phyloP scores from a whole-genome alignment of 2,113 vertebrate species.

The Channa argus region DNA sequence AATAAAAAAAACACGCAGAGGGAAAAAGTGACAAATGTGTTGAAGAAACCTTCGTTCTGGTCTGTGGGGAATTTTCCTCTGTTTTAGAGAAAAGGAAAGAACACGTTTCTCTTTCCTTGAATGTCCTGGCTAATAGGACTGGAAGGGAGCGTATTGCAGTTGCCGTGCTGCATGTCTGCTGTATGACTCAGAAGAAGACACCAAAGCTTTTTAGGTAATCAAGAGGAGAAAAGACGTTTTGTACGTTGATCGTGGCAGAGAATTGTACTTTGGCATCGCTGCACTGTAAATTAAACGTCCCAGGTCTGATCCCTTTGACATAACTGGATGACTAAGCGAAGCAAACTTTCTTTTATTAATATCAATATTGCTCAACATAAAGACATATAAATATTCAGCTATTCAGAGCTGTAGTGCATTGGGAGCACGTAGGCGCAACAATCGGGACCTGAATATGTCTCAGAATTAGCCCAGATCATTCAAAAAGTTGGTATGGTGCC shows the following conservation, averaged over 20 bases:
- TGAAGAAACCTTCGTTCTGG: constrained; percentile 24
- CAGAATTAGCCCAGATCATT: no score
- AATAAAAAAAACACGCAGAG: not conserved
- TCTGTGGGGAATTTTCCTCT: constrained; percentile 18
- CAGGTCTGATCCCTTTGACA: constrained; percentile 8
- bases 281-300: constrained; percentile 11
- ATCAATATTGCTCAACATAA: not conserved
- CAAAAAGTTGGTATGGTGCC: no score
- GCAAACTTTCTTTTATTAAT: not conserved
- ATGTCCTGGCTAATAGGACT: constrained; percentile 29
- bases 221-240: constrained; percentile 28
- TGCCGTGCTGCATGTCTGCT: constrained; percentile 17
- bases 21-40: constrained; percentile 32
- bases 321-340: constrained; percentile 1
- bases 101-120: constrained; percentile 45
- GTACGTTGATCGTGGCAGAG: constrained; percentile 1
- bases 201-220: constrained; percentile 38
- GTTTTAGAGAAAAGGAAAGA: constrained; percentile 27
- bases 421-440: no score
- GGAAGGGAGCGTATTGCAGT: constrained; percentile 41
- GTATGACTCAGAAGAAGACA: constrained; percentile 24
- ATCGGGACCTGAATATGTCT: no score
- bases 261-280: not conserved
- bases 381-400: not conserved
- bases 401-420: no score